phyloP scores from a whole-genome alignment of 1,140 invertebrate genomes.

The Theocolax elegans region DNA sequence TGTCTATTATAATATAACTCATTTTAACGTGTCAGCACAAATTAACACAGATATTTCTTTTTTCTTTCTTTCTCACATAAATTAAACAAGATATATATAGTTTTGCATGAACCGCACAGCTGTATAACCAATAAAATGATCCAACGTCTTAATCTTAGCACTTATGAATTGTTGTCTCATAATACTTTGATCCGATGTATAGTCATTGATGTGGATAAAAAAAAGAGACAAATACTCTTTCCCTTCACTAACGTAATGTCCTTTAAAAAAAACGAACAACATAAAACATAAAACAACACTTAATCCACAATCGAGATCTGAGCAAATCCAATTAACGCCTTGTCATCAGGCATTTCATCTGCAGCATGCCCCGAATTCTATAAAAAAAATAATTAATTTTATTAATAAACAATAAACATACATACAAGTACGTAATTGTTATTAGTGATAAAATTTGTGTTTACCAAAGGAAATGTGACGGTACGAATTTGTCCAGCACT shows the following conservation, averaged over 20 bases:
- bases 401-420: not conserved
- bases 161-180: slow-evolving; percentile 33
- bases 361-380: slow-evolving; percentile 85
- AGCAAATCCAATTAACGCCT: slow-evolving; percentile 94
- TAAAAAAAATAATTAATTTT: slow-evolving; percentile 57
- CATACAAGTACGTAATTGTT: too few species aligned
- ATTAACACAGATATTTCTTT: slow-evolving; percentile 7
- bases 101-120: slow-evolving; percentile 11
- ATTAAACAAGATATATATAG: slow-evolving; percentile 24
- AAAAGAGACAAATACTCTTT: slow-evolving; percentile 24
- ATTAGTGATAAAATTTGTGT: slow-evolving; percentile 29
- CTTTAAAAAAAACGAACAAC: slow-evolving; percentile 30
- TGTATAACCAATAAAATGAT: slow-evolving; percentile 17
- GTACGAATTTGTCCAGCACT: slow-evolving; percentile 68
- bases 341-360: slow-evolving; percentile 91
- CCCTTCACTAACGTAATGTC: slow-evolving; percentile 16
- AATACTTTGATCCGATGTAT: slow-evolving; percentile 33
- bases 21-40: slow-evolving; percentile 15
- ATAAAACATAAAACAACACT: slow-evolving; percentile 27
- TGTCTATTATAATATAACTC: slow-evolving; percentile 28
- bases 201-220: slow-evolving; percentile 33
- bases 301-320: slow-evolving; percentile 92
- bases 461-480: slow-evolving; percentile 93
- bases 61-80: slow-evolving; percentile 28
- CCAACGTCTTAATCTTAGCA: slow-evolving; percentile 15